These are phyloP conservation scores for Misgurnus anguillicaudatus DNA, from an alignment of 2,113 vertebrate species.

Conservation along the genomic window DNA sequence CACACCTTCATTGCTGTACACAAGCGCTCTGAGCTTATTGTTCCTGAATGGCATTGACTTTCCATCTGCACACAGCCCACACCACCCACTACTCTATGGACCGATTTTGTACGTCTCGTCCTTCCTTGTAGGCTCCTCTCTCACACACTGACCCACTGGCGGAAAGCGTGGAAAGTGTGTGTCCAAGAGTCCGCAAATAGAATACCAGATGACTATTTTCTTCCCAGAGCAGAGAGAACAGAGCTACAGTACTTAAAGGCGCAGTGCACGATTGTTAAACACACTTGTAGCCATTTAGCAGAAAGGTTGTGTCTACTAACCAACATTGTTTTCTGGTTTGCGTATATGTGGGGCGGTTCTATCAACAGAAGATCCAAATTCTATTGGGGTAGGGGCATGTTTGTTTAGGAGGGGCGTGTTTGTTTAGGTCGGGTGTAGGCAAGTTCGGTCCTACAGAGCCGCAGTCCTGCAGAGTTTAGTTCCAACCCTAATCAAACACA, in stretches of 20 bases:
- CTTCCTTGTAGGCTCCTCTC: constrained; percentile 48
- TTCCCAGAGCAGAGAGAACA: constrained; percentile 56
- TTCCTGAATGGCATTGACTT: constrained; percentile 54
- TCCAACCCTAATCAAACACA: too few species aligned
- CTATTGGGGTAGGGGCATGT: too few species aligned
- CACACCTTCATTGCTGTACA: constrained; percentile 22
- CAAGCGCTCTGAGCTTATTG: constrained; percentile 41
- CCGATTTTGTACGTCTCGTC: constrained; percentile 62
- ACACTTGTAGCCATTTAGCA: too few species aligned
- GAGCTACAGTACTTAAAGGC: constrained; percentile 62
- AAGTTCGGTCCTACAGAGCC: too few species aligned
- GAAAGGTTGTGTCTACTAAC: too few species aligned
- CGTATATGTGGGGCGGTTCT: too few species aligned
- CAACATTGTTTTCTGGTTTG: too few species aligned
- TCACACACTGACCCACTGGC: constrained; percentile 80
- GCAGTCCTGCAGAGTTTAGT: too few species aligned
- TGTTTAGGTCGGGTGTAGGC: too few species aligned
- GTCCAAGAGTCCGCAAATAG: constrained; percentile 72
- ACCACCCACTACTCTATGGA: constrained; percentile 68
- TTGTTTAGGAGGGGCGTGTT: too few species aligned
- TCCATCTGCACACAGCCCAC: constrained; percentile 60
- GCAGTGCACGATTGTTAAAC: too few species aligned
- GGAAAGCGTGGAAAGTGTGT: constrained; percentile 73
- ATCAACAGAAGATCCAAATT: too few species aligned
- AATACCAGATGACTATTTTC: constrained; percentile 70